These are phyloP conservation scores for Geotrypetes seraphini DNA, from an alignment of 2,797 vertebrate genomes.

Conservation along the genomic window DNA sequence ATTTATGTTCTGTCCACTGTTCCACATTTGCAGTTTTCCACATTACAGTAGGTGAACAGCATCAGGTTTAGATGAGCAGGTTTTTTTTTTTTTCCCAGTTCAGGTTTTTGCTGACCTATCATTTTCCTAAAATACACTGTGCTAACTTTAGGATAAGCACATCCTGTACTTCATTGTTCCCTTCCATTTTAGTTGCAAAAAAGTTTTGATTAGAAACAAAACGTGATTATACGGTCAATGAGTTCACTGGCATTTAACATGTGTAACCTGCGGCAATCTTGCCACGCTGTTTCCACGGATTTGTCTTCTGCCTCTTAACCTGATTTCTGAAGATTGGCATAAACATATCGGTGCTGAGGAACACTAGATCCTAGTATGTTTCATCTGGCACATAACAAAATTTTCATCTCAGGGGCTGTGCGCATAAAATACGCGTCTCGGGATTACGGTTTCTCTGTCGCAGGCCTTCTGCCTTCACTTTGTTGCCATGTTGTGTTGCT, in stretches of 20 bases:
- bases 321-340: background rate
- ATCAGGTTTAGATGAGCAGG: too few relatives aligned
- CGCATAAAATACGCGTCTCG: too few relatives aligned
- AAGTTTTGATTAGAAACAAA: conserved; percentile 3
- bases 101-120: background rate
- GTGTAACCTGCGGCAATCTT: background rate
- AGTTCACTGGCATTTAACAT: background rate
- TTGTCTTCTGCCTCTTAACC: conserved; percentile 1
- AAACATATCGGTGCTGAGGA: conserved; percentile 1
- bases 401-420: too few relatives aligned
- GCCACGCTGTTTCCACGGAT: background rate
- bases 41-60: too few relatives aligned
- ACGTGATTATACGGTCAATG: conserved; percentile 6
- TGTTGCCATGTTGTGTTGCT: too few relatives aligned
- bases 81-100: background rate
- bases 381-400: too few relatives aligned
- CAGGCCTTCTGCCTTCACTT: too few relatives aligned
- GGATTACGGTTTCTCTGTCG: too few relatives aligned
- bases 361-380: too few relatives aligned
- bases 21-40: too few relatives aligned
- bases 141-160: background rate
- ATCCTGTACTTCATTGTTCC: background rate
- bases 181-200: conserved; percentile 12
- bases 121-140: background rate
- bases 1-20: too few relatives aligned